Base-by-base conservation (phyloP, 1,140 invertebrate species). In the Drosophila nasuta region DNA sequence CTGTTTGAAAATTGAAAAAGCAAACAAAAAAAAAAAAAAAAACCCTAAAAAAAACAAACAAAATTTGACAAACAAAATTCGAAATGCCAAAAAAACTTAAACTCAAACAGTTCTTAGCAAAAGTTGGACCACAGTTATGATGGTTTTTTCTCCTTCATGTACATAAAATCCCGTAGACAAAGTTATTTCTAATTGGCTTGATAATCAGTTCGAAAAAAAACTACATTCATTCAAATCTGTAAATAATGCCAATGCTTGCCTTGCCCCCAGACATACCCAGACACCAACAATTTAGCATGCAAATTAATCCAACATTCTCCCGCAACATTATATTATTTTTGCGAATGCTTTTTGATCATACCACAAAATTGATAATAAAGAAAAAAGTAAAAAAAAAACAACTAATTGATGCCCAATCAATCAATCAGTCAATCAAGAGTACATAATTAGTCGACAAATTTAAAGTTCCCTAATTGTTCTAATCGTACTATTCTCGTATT, bases 1-100 rank as follows among this genome's bases (percentile, higher is more conserved):
- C 46, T 83, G 62, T 65, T 77, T 63, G 46, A 13, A 64, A 75
- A 78, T 82, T 82, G 38, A 51, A 62, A 78, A 51, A 59, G 49
- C 59, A 60, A 64, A 70, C 30, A 3, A 46, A 66, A 48, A 38
- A 41, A 43, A 41, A n/a, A 17, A 59, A 51, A 15, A n/a, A n/a
- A n/a, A n/a, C 0, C 20, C 20, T 20, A 20, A 59, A 35, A 38
- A 20, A 38, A 38, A 38, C 11, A 25, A 38, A 25, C 20, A 25
- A 25, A 25, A 25, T 25, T 38, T 38, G 35, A 56, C 46, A 65
- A 41, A 49, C 4, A 58, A 67, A 56, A 33, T 67, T 63, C 15
- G 10, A 38, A 56, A 46, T 60, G 41, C n/a, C 56, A 17, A 35
- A 48, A 13, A 25, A 54, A 56, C 13, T n/a, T 51, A 52, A 10